Percentiles rank a stretch among this genome's conserved stretches.
These are phyloP conservation scores for Escarpia spicata DNA, from an alignment of 2,888 invertebrate species.

Conservation along the genomic window DNA sequence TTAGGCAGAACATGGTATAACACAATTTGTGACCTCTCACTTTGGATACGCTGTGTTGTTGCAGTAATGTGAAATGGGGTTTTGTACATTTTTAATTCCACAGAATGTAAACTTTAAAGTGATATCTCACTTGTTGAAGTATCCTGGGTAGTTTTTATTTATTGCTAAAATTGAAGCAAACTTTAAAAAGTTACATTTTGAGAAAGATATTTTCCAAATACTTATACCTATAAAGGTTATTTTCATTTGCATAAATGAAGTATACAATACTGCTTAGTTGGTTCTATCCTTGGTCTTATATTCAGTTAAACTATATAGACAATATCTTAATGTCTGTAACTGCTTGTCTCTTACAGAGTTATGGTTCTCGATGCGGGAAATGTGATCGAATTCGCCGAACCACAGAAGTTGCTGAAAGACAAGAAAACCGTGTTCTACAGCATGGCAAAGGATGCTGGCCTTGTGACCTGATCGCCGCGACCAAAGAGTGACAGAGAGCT, in stretches of 20 bases:
- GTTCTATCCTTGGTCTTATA: not conserved
- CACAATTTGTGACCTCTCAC: too few relatives aligned
- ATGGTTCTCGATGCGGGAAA: conserved; percentile 60
- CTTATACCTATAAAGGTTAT: not conserved
- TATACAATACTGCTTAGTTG: not conserved
- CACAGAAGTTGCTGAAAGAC: conserved; percentile 51
- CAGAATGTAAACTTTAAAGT: too few relatives aligned
- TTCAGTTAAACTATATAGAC: not conserved
- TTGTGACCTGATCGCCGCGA: conserved; percentile 39
- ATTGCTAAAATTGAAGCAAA: too few relatives aligned
- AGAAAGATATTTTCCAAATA: not conserved
- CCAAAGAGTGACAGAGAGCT: not conserved
- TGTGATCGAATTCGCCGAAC: conserved; percentile 56
- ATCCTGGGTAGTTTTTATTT: too few relatives aligned
- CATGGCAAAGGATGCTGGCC: conserved; percentile 60
- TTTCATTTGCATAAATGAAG: not conserved
- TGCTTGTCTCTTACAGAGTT: conserved; percentile 47
- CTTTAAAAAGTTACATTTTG: not conserved
- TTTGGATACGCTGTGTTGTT: too few relatives aligned
- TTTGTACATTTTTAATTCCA: too few relatives aligned
- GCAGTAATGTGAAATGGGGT: too few relatives aligned
- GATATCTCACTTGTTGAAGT: too few relatives aligned
- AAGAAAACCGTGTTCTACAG: conserved; percentile 53
- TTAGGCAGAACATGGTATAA: too few relatives aligned
- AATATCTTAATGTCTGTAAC: not conserved